Conservation (phyloP, 2,797 vertebrate species). For the Danionella dracula region DNA sequence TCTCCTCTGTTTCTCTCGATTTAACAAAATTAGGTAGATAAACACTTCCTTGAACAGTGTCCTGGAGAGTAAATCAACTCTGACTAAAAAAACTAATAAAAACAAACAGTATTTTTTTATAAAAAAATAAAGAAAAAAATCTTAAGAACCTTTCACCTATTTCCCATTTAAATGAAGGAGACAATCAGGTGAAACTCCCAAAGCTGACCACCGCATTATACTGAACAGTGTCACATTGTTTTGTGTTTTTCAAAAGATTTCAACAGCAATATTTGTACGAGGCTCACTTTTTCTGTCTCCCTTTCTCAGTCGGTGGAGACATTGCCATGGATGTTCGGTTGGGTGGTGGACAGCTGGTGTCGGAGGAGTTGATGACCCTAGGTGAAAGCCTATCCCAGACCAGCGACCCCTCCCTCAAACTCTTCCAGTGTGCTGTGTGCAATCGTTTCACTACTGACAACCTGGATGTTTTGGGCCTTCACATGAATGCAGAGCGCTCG, state of each 20-base stretch:
- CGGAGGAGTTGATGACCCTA: constrained; percentile 96
- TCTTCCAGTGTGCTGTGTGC: constrained; percentile 98
- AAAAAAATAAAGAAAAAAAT: too few relatives aligned
- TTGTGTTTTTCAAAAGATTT: background rate
- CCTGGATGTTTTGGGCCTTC: constrained; percentile 92
- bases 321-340: constrained; percentile 93
- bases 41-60: constrained; percentile 48
- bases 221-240: background rate
- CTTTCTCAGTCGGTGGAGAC: constrained; percentile 83
- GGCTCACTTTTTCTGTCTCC: background rate
- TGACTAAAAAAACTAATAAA: constrained; percentile 34
- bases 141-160: constrained; percentile 37
- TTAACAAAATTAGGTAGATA: constrained; percentile 54
- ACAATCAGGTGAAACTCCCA: constrained; percentile 8
- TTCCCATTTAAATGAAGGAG: constrained; percentile 25
- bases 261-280: too few relatives aligned
- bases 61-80: constrained; percentile 44
- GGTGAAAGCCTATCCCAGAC: constrained; percentile 96
- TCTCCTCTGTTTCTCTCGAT: constrained; percentile 15
- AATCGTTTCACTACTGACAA: constrained; percentile 98
- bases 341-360: constrained; percentile 92
- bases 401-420: constrained; percentile 94
- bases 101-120: constrained; percentile 45
- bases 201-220: too few relatives aligned
- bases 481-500: constrained; percentile 92